A percentile compares a stretch with the other conserved stretches of the same genome.
These are phyloP conservation scores for Drosophila subsilvestris DNA, from an alignment of 2,888 invertebrate genomes.

Conservation along the genomic window DNA sequence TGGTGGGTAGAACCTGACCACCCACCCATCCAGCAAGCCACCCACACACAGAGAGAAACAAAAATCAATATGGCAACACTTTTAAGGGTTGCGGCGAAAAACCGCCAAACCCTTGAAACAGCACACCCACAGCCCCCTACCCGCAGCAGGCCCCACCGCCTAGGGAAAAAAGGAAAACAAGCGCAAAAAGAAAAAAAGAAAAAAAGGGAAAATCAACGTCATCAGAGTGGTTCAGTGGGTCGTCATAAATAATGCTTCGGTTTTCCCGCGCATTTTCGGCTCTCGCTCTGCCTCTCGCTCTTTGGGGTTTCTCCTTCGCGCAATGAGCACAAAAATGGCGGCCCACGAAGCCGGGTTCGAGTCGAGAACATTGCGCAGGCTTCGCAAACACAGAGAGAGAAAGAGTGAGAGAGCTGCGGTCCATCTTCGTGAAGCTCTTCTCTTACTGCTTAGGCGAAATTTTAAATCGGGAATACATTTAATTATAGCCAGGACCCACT, in stretches of 20 bases:
- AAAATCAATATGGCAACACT: constrained; percentile 77
- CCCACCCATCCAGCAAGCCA: constrained; percentile 15
- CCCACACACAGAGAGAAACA: constrained; percentile 22
- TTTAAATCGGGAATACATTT: constrained; percentile 54
- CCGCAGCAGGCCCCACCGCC: no score
- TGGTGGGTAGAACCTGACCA: not conserved
- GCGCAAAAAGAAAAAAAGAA: constrained; percentile 1
- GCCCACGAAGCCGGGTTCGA: constrained; percentile 10
- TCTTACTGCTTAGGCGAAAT: constrained; percentile 7
- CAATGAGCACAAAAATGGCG: constrained; percentile 9
- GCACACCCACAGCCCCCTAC: constrained; percentile 10
- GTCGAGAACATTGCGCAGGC: constrained; percentile 30
- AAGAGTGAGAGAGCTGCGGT: no score
- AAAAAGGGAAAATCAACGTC: constrained; percentile 37
- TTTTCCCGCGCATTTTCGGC: constrained; percentile 73
- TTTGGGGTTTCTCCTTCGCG: constrained; percentile 4
- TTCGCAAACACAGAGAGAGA: not conserved
- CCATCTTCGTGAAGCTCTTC: not conserved
- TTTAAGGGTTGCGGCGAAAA: constrained; percentile 78
- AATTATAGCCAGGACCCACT: constrained; percentile 54
- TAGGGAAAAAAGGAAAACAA: constrained; percentile 11
- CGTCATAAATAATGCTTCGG: constrained; percentile 55
- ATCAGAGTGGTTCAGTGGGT: constrained; percentile 76
- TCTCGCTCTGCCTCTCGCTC: constrained; percentile 37
- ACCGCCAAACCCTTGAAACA: constrained; percentile 24